Base-by-base conservation (phyloP, 2,888 invertebrate species). In the Liposcelis brunnea region DNA sequence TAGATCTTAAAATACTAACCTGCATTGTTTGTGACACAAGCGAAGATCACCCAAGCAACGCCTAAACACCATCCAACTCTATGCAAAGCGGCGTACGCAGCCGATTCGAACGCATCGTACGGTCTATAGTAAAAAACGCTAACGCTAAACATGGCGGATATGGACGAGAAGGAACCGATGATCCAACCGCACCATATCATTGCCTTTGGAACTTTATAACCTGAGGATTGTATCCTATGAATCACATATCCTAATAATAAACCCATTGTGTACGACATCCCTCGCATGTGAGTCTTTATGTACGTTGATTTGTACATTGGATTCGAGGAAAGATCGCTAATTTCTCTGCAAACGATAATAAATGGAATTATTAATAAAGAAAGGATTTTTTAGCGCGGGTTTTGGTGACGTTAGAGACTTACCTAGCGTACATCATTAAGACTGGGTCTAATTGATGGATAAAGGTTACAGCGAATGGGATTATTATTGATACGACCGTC, bases 261-360 rank as follows among this genome's bases (percentile, higher is more conserved):
- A 4, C 80, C 81, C 55, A 78, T 67, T 48, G 74, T 71, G 55
- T 80, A 80, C 0, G 75, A 71, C n/a, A 70, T 71, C 52, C 78
- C 75, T 55, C 79, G 71, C 76, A 80, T 78, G 52, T 80, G 80
- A 0, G 80, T 80, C 58, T 77, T 80, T n/a, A 79, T 74, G 52
- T 80, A 80, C 1, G 70, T 71, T 47, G 66, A 69, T 35, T 67
- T 67, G 55, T 78, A 81, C 54, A 76, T 80, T 44, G 60, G 61
- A 54, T 80, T 80, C 1, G 63, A 61, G 2, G 71, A 67, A 31
- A 80, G 66, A 53, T 80, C 79, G 31, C 66, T 62, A 14, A 78
- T 63, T 60, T 80, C 78, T 51, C 80, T 81, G 60, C 45, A 69
- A 68, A 48, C 51, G 49, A 48, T 46, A 49, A 38, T 50, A 48